Conservation (phyloP, 1,140 invertebrate genomes). For the Telenomus remus region DNA sequence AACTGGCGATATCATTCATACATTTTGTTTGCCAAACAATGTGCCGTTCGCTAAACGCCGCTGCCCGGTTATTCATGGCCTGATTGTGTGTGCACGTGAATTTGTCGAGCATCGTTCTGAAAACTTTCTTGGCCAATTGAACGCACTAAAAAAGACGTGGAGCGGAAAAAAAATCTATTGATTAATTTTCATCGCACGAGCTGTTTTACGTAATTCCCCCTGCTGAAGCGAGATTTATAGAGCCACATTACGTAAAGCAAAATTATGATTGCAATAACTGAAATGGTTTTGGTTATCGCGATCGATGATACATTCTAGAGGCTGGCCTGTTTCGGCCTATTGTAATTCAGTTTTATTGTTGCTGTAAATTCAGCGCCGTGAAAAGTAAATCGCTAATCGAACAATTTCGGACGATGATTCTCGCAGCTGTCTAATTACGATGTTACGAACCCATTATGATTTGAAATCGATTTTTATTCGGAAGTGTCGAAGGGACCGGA, state of each 20-base stretch:
- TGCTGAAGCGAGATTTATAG: conserved; percentile 14
- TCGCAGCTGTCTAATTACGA: conserved; percentile 24
- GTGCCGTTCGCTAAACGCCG: conserved; percentile 9
- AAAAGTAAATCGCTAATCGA: conserved; percentile 35
- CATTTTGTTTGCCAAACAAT: conserved; percentile 42
- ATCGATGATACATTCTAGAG: conserved; percentile 28
- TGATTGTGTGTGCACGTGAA: conserved; percentile 7
- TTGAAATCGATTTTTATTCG: conserved; percentile 17
- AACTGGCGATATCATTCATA: conserved; percentile 41
- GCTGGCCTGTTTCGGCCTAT: conserved; percentile 14
- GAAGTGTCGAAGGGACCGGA: conserved; percentile 4
- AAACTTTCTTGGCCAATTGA: no score
- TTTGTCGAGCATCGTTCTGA: conserved; percentile 18
- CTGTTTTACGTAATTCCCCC: conserved; percentile 25
- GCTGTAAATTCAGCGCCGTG: conserved; percentile 14
- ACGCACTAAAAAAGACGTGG: neutral
- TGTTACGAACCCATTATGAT: conserved; percentile 19
- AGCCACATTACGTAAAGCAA: conserved; percentile 20
- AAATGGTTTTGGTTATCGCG: conserved; percentile 45
- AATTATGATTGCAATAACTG: conserved; percentile 44
- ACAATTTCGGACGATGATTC: conserved; percentile 36
- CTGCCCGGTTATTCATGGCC: conserved; percentile 25
- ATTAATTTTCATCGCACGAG: conserved; percentile 29
- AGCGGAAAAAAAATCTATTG: conserved; percentile 8
- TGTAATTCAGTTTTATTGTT: conserved; percentile 39